Evolutionary conservation across 2,797 vertebrate genomes (phyloP), one percentile per base, ranked within the genome.

Genomic region (Anableps anableps): DNA sequence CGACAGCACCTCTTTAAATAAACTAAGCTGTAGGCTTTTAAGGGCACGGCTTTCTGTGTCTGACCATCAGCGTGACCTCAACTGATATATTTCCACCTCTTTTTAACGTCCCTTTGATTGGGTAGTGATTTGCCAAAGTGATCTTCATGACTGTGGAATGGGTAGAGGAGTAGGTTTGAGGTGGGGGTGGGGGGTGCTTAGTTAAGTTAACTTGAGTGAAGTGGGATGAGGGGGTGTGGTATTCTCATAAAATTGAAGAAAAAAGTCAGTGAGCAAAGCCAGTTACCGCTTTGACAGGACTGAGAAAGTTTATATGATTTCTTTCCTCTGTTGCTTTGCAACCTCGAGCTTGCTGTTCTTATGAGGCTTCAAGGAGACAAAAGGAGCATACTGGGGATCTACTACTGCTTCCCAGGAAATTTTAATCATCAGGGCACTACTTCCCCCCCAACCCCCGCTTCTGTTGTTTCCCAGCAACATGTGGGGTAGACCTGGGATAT

Each of bases 381-480:
- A 92, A 90, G 88, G 87, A 89, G 88, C 83, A 29, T 76, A 83
- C 88, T 76, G 88, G 89, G 92, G 90, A 86, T 93, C 90, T 90
- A 93, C 90, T 88, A 85, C 85, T 53, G 87, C 89, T 87, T 85
- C 94, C 94, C 90, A 79, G 88, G 90, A 94, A 92, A 93, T 95
- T 94, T 96, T 96, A 96, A 96, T 96, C 90, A 95, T 83, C 60
- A 19, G 26, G 92, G 81, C 78, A 87, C 88, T 86, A 88, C 91
- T 78, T n/a, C 29, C 4, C 64, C 8, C 31, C 31, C 31, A 34
- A 38, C 31, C 64, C 21, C 87, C 80, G 88, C 90, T 91, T 89
- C 90, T 83, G 76, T 85, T 92, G 95, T 96, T 94, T 93, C 95
- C 47, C 64, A 86, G 95, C 89, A 95, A 96, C 93, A 89, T 80